Conservation (phyloP, 1,140 invertebrate species). For the Pectinophora gossypiella region DNA sequence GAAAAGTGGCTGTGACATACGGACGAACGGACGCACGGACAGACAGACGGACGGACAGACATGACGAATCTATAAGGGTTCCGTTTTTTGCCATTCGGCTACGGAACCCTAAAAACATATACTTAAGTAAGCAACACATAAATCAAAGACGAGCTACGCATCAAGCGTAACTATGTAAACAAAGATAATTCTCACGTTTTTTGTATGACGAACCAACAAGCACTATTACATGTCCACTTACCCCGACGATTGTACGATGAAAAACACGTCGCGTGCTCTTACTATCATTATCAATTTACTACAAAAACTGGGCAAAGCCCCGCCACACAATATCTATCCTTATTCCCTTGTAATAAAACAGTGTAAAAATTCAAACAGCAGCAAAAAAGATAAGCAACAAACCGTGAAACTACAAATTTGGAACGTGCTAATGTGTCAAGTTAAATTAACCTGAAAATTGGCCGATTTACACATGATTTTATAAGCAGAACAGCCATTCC, state of each 20-base stretch:
- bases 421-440: conserved; percentile 30
- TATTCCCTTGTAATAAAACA: neutral
- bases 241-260: conserved; percentile 29
- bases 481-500: neutral
- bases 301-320: neutral
- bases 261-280: conserved; percentile 25
- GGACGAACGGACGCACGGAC: no score
- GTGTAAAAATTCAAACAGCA: neutral
- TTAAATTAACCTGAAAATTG: conserved; percentile 42
- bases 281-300: conserved; percentile 8
- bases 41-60: no score
- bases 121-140: no score
- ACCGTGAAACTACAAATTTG: conserved; percentile 30
- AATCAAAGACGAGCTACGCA: no score
- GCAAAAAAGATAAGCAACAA: neutral
- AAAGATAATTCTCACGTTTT: no score
- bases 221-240: conserved; percentile 37
- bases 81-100: no score
- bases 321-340: neutral
- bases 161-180: no score
- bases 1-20: no score
- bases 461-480: conserved; percentile 37
- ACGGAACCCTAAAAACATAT: no score
- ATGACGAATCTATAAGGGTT: no score
- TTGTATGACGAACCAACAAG: conserved; percentile 27